Evolutionary conservation across 2,797 vertebrate genomes (phyloP), one percentile per base, ranked within the genome.

Genomic region (Selene dorsalis): DNA sequence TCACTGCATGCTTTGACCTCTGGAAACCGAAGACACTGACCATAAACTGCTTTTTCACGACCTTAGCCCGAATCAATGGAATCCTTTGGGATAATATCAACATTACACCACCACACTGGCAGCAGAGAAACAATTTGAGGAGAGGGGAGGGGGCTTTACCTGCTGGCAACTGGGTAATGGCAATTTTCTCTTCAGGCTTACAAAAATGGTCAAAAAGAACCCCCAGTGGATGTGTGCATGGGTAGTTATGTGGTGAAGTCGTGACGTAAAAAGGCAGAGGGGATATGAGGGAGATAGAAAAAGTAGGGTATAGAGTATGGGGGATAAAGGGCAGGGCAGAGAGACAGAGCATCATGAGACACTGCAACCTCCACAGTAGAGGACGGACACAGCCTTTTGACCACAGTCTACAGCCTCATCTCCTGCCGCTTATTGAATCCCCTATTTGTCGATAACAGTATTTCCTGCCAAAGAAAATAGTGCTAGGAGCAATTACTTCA

Each of bases 391-490:
- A 88, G 89, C 80, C 90, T 90, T 93, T 89, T 91, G 92, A 93
- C 91, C 90, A 85, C 74, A 71, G 86, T 83, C 87, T 59, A 86
- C 84, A 90, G 89, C 86, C 90, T 94, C 93, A 94, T 94, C 94
- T 93, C 93, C 91, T 88, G 88, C 77, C 82, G 74, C 88, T 93
- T 93, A 94, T 93, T 93, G 93, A 94, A 94, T 94, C 89, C 91
- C 88, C 88, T 92, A 91, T 93, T 92, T 92, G 91, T 94, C 93
- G 88, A 95, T 94, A 94, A 94, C 92, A 93, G 93, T 92, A 94
- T 94, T 94, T 94, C 92, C 93, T 94, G 92, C 91, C 91, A 94
- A 93, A 94, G 91, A 93, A 93, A 94, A 94, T 91, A 91, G 93
- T 92, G 91, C 90, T 89, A 89, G 90, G 93, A 92, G 91, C 93